These are phyloP conservation scores for Limnephilus auricula DNA, from an alignment of 2,888 invertebrate genomes.

Conservation along the genomic window DNA sequence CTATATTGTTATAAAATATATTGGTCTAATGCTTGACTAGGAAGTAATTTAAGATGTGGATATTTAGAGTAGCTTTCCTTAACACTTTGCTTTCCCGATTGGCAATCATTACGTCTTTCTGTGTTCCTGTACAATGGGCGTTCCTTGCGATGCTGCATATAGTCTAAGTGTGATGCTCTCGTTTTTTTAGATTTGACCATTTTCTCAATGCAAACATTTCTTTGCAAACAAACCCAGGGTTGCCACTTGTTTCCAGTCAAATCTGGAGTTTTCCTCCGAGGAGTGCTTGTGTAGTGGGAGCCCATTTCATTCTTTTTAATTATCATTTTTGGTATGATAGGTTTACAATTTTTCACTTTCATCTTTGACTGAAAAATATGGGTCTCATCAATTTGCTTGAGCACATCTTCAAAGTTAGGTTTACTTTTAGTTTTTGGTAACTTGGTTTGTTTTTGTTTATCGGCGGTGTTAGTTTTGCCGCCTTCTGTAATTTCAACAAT, in stretches of 20 bases:
- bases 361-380: slow-evolving; percentile 54
- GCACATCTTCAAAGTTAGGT: slow-evolving; percentile 77
- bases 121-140: not conserved
- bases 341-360: slow-evolving; percentile 46
- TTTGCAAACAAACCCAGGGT: slow-evolving; percentile 76
- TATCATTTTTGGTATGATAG: slow-evolving; percentile 74
- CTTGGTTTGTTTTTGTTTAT: slow-evolving; percentile 48
- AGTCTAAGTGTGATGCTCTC: not conserved
- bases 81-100: not conserved
- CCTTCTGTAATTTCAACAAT: slow-evolving; percentile 27
- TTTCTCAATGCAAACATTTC: slow-evolving; percentile 74
- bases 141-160: not conserved
- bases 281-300: slow-evolving; percentile 75
- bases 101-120: not conserved
- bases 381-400: slow-evolving; percentile 74
- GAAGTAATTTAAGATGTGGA: slow-evolving; percentile 7
- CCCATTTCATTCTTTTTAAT: slow-evolving; percentile 76
- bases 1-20: slow-evolving; percentile 51
- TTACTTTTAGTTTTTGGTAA: slow-evolving; percentile 71
- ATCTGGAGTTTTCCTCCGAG: slow-evolving; percentile 70
- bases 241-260: slow-evolving; percentile 77
- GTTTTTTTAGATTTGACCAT: slow-evolving; percentile 72
- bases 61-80: slow-evolving; percentile 20
- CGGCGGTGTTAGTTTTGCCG: slow-evolving; percentile 66
- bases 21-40: slow-evolving; percentile 50